These are phyloP conservation scores for Garrulus glandarius DNA, from an alignment of 2,797 vertebrate species.

Conservation along the genomic window DNA sequence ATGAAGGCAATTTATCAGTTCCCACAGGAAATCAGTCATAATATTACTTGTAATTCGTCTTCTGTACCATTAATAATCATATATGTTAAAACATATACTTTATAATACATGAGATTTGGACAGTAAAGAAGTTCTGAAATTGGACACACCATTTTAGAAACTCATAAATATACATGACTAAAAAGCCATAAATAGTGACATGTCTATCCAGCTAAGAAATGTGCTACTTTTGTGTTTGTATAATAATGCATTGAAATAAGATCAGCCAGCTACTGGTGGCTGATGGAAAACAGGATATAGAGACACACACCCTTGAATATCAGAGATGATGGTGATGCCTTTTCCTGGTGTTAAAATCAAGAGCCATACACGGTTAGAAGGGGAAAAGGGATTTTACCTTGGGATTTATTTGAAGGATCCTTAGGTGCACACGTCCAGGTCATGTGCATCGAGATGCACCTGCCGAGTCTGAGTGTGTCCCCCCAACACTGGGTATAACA, in stretches of 20 bases:
- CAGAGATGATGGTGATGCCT: not conserved
- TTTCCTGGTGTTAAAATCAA: too few relatives aligned
- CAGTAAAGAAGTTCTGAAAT: conserved; percentile 31
- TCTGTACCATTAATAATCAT: conserved; percentile 19
- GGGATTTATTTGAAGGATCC: too few relatives aligned
- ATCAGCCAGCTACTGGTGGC: not conserved
- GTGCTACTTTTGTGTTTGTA: conserved; percentile 10
- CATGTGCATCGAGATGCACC: too few relatives aligned
- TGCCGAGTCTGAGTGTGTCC: too few relatives aligned
- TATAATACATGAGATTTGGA: conserved; percentile 47
- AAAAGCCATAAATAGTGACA: conserved; percentile 51
- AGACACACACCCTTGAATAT: not conserved
- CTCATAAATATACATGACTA: conserved; percentile 47
- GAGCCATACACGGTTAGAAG: too few relatives aligned
- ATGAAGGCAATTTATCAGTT: conserved; percentile 19
- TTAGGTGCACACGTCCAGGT: too few relatives aligned
- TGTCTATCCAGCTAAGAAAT: conserved; percentile 28
- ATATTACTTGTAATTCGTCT: conserved; percentile 31
- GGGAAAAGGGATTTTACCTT: too few relatives aligned
- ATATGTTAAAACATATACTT: conserved; percentile 41
- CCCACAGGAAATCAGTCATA: conserved; percentile 38
- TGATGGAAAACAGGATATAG: not conserved
- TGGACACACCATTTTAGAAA: conserved; percentile 54
- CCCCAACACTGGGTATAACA: too few relatives aligned
- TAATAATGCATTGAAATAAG: not conserved